These are phyloP conservation scores for Drosophila sproati DNA, from an alignment of 1,140 invertebrate genomes.

Conservation along the genomic window DNA sequence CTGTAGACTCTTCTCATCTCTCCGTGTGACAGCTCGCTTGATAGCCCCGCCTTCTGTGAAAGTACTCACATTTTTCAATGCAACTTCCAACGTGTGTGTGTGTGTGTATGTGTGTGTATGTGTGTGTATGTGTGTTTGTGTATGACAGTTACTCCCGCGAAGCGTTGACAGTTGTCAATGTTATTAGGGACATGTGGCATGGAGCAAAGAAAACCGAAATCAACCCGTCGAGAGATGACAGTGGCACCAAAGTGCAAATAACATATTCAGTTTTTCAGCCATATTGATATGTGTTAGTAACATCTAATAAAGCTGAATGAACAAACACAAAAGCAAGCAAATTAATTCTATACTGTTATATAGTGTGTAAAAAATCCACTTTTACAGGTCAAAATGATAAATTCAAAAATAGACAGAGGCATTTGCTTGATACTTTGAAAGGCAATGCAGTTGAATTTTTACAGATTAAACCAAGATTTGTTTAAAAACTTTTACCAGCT, in stretches of 20 bases:
- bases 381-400: too few relatives aligned
- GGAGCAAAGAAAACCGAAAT: conserved; percentile 2
- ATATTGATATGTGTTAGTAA: background rate
- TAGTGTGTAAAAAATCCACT: background rate
- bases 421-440: too few relatives aligned
- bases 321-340: background rate
- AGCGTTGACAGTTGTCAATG: conserved; percentile 76
- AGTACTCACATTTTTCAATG: conserved; percentile 18
- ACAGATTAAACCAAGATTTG: too few relatives aligned
- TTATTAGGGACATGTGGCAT: conserved; percentile 61
- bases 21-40: conserved; percentile 45
- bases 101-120: background rate
- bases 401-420: too few relatives aligned
- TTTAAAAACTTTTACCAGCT: background rate
- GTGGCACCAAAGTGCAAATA: conserved; percentile 1
- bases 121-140: conserved; percentile 37
- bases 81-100: background rate
- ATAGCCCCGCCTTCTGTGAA: conserved; percentile 34
- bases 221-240: background rate
- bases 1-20: background rate
- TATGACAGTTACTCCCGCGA: conserved; percentile 59
- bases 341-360: too few relatives aligned
- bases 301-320: background rate
- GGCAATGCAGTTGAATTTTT: too few relatives aligned
- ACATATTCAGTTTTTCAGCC: background rate